phyloP scores from a whole-genome alignment of 1,140 invertebrate species.

The Atopsyche davidsoni region DNA sequence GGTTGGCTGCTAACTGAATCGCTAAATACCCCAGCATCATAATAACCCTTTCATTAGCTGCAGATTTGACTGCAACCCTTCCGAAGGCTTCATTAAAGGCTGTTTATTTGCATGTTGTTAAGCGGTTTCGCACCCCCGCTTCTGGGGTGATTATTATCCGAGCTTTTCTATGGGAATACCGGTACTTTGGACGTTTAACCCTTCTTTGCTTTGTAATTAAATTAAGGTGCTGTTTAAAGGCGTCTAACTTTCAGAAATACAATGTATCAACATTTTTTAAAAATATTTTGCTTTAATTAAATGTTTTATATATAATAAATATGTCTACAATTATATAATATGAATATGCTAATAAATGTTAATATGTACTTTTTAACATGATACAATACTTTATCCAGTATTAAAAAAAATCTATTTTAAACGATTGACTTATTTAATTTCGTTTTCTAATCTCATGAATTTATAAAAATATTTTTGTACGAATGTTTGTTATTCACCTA shows the following conservation, averaged over 20 bases:
- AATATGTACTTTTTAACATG: too few species aligned
- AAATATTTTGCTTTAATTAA: too few species aligned
- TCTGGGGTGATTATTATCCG: constrained; percentile 22
- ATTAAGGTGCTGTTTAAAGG: constrained; percentile 18
- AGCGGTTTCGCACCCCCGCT: constrained; percentile 7
- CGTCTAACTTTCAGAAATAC: constrained; percentile 3
- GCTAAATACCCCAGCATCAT: constrained; percentile 3
- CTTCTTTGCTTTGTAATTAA: constrained; percentile 28
- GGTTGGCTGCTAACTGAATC: background rate
- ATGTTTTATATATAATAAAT: background rate
- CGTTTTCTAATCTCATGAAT: too few species aligned
- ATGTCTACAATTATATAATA: background rate
- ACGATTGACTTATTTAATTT: too few species aligned
- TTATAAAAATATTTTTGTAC: too few species aligned
- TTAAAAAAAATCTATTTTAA: too few species aligned
- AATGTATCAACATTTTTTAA: too few species aligned
- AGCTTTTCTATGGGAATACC: constrained; percentile 25
- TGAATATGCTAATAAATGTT: too few species aligned
- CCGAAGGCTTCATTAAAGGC: constrained; percentile 23
- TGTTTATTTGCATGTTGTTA: constrained; percentile 27
- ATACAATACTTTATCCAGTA: too few species aligned
- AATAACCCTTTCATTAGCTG: constrained; percentile 26
- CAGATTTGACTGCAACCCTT: constrained; percentile 23
- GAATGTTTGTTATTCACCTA: too few species aligned
- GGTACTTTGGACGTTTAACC: too few species aligned